Base-by-base conservation (phyloP, 2,113 vertebrate species). In the Rattus rattus region DNA sequence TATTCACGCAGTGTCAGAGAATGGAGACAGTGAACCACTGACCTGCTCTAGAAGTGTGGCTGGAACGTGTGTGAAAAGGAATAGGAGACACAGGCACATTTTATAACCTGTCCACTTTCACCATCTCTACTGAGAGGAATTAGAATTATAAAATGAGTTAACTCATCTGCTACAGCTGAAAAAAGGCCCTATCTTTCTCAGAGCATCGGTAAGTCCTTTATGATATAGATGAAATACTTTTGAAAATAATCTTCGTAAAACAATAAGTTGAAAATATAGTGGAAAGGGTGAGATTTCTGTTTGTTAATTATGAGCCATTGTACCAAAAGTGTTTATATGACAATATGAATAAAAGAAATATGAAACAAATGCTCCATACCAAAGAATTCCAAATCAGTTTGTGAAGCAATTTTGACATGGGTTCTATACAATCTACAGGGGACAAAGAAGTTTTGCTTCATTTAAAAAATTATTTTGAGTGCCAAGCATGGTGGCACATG, bases 221-320 rank as follows among this genome's bases (percentile, higher is more conserved):
- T 63, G 20, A 89, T 85, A 14, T 85, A 77, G 72, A n/a, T 87
- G 54, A 97, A 96, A 95, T 75, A 39, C 14, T 43, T 94, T 94
- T 79, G 75, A 95, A 93, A 90, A 89, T 83, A 73, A 79, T 70
- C 75, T 70, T 73, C 49, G 36, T 20, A 87, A 30, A 96, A 63
- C 49, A 94, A 86, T 1, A 5, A 16, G 28, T 89, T 91, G 36
- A 94, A 97, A 96, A 92, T 87, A 70, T 12, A 88, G 13, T 91
- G 6, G 36, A 92, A 93, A 93, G 30, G 1, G 59, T 94, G 69
- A 95, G 91, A 63, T 81, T 85, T 16, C 30, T 87, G 61, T 28
- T 36, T 86, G 4, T 72, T 72, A 36, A 63, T 4, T 59, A 73
- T 92, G 24, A n/a, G 72, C 5, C 8, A 54, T 81, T 88, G 13